Conservation (phyloP, 2,113 vertebrate species). For the Leucosticte australis region DNA sequence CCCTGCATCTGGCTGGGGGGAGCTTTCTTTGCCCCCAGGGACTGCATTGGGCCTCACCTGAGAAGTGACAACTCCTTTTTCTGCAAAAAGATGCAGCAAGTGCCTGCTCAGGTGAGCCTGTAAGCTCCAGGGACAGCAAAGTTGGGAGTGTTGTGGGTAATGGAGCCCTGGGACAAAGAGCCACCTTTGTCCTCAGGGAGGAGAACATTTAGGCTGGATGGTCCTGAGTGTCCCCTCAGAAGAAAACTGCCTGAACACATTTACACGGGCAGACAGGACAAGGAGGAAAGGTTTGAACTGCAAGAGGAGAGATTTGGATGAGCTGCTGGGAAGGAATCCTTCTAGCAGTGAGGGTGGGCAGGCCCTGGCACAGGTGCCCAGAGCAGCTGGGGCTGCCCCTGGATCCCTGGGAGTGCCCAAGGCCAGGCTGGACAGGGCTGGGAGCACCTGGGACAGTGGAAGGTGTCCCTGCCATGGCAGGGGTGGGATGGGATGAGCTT, state of each 20-base stretch:
- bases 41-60: neutral
- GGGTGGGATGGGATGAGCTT: rapidly evolving
- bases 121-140: too few species aligned
- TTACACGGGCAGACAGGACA: neutral
- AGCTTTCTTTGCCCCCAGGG: neutral
- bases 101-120: neutral
- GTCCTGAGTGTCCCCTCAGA: neutral
- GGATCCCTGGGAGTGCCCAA: neutral
- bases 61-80: neutral
- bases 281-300: neutral
- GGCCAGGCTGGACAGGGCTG: rapidly evolving
- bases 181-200: neutral
- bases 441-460: rapidly evolving
- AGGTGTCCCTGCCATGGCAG: neutral
- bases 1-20: rapidly evolving
- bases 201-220: neutral
- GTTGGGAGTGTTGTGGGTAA: neutral
- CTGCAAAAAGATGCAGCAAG: neutral
- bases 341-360: neutral
- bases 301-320: neutral
- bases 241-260: neutral
- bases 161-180: neutral
- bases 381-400: neutral
- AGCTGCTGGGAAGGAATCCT: neutral
- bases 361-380: neutral